A percentile compares a stretch with the other conserved stretches of the same genome.
These are phyloP conservation scores for Semnornis frantzii DNA, from an alignment of 2,113 vertebrate species.

Conservation along the genomic window DNA sequence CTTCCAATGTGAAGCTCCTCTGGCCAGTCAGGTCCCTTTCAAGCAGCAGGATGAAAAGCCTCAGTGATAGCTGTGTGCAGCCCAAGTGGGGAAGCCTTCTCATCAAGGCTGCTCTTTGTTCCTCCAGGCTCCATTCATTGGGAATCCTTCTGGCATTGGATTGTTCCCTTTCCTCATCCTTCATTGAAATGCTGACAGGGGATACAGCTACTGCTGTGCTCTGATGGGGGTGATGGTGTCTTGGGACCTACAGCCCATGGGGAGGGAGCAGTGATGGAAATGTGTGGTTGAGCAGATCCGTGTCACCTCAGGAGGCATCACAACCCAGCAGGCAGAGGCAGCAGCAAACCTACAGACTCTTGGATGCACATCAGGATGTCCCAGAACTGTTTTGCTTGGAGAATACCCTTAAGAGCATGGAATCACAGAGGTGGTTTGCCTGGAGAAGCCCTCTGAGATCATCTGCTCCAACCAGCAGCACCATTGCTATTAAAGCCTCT, in stretches of 20 bases:
- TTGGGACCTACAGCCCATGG: neutral
- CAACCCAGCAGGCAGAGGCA: neutral
- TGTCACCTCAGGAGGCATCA: neutral
- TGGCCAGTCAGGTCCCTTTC: neutral
- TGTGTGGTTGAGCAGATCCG: too few relatives aligned
- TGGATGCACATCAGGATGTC: neutral
- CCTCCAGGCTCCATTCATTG: neutral
- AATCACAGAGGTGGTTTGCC: too few relatives aligned
- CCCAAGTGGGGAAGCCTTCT: slow-evolving; percentile 24
- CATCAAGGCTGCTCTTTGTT: slow-evolving; percentile 29
- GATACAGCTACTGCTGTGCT: slow-evolving; percentile 9
- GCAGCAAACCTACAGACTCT: neutral
- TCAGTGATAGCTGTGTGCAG: neutral
- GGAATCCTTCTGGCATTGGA: slow-evolving; percentile 27
- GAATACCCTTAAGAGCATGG: too few relatives aligned
- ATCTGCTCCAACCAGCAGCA: too few relatives aligned
- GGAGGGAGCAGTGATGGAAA: neutral
- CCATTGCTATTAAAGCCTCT: too few relatives aligned
- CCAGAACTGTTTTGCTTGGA: too few relatives aligned
- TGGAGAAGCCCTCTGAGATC: too few relatives aligned
- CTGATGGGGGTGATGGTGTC: slow-evolving; percentile 19
- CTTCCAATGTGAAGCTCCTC: neutral
- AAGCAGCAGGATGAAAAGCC: slow-evolving; percentile 42
- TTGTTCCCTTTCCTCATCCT: slow-evolving; percentile 15
- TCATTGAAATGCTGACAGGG: slow-evolving; percentile 47